Percentiles rank a stretch among this genome's conserved stretches.
Evolutionary conservation across 2,797 vertebrate genomes (phyloP).

Genomic region (Ambastaia sidthimunki): DNA sequence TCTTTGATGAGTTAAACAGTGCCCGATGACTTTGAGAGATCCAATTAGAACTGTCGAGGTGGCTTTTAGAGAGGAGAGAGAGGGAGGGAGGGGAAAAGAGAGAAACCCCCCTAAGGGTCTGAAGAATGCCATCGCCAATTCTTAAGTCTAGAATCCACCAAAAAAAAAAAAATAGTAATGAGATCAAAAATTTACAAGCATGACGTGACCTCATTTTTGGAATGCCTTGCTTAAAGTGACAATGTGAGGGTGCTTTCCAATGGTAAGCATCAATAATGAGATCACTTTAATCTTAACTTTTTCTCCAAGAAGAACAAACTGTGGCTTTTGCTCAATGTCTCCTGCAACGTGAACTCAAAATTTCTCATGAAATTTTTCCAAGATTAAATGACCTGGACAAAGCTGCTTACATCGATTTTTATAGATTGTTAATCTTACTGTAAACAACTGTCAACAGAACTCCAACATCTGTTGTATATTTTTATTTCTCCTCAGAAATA

Average conservation of each 20-base stretch:
- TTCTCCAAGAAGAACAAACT: too few species aligned
- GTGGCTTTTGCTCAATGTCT: background rate
- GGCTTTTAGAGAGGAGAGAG: conserved; percentile 43
- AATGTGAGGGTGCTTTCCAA: conserved; percentile 1
- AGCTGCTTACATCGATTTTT: too few species aligned
- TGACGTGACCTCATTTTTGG: background rate
- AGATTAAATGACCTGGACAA: background rate
- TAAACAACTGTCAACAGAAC: background rate
- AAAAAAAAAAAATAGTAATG: background rate
- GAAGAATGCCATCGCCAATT: conserved; percentile 5
- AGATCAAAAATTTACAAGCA: conserved; percentile 18
- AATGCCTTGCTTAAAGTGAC: background rate
- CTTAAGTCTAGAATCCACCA: background rate
- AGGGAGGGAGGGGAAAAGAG: conserved; percentile 45
- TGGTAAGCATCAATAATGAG: too few species aligned
- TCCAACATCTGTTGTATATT: background rate
- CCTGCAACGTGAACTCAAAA: background rate
- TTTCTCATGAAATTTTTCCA: background rate
- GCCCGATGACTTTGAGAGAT: conserved; percentile 79
- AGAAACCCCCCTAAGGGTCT: conserved; percentile 65
- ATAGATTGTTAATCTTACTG: background rate
- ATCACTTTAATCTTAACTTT: too few species aligned
- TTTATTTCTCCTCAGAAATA: background rate
- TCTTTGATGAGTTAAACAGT: conserved; percentile 84
- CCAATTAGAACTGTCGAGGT: conserved; percentile 75